Evolutionary conservation across 2,888 invertebrate genomes (phyloP), one percentile per base, ranked within the genome.

Genomic region (Melanostoma scalare): DNA sequence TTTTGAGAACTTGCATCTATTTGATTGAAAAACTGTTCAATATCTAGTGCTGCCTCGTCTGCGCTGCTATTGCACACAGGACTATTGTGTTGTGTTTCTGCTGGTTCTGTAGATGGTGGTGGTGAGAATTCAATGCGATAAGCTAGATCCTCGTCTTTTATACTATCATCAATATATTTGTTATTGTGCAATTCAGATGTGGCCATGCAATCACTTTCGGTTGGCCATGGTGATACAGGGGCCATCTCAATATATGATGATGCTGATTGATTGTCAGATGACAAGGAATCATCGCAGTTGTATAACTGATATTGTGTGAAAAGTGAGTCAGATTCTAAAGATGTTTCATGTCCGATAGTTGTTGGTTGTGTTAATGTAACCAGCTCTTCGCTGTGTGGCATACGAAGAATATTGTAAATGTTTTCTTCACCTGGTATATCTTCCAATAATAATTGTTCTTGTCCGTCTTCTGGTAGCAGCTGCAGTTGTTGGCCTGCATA

Each of bases 341-440:
- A 44, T 58, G 69, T 71, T 69, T 84, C 82, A 82, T 56, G 67
- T 53, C 36, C 76, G 33, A 60, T 53, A 20, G 56, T 56, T 20
- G 20, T 20, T 42, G 78, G 55, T 60, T 79, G 84, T 75, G 84
- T 67, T 75, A 84, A 72, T 42, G 50, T 53, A 67, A 84, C 60
- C 69, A 79, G 31, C 60, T 84, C 84, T 75, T 84, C 71, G 71
- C 84, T 84, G 44, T 84, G 40, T 75, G 20, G 84, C 52, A 40
- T 10, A 55, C 84, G 84, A 61, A 61, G 69, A 6, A 55, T 79
- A 61, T 56, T 71, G 48, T 42, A 84, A 44, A 55, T 6, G 33
- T 60, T 4, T 71, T 79, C 79, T 65, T 84, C 71, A 61, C 75
- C 84, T 74, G 65, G 79, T 79, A 79, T 65, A 9, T 84, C 74